Evolutionary conservation across 2,113 vertebrate genomes (phyloP), one percentile per base, ranked within the genome.

Genomic region (Hystrix brachyura): DNA sequence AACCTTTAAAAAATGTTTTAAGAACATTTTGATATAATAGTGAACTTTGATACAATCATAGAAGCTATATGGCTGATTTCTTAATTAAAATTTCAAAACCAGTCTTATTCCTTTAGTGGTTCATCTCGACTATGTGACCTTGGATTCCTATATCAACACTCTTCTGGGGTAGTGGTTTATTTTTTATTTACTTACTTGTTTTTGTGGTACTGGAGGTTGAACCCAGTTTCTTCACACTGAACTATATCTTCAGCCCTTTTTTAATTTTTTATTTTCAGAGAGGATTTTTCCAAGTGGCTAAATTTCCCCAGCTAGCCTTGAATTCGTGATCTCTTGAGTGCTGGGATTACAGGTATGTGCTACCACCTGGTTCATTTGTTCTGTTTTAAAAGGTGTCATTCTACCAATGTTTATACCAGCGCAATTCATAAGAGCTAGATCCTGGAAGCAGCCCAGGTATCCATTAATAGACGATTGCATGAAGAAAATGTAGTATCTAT

Each of bases 91-190:
- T 88, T 69, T 51, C 72, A 34, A 83, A 64, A 53, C 4, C 11
- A 57, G 34, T 92, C 15, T 94, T 51, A 79, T 51, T 91, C 94
- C 4, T 74, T 8, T 27, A 34, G 0, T 43, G 43, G 17, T 76
- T 46, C 59, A 69, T 79, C 25, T 94, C 81, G 53, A 92, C 84
- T 94, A 87, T 85, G 1, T 59, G 27, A 88, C 65, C 32, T 72
- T 92, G 11, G 12, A 69, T 86, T 96, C 34, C 79, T 87, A 34
- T 59, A 59, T 71, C 90, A 91, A 64, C 11, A 80, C 18, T 4
- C 11, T 86, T 93, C 10, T 83, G 48, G 32, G 21, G 3, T 74
- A 74, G 13, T 3, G 57, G n/a, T 82, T 84, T n/a, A 53, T 38
- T 53, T 51, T 32, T 48, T 79, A 15, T 78, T 32, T 78, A 53